Percentiles rank a stretch among this genome's conserved stretches.
phyloP scores from a whole-genome alignment of 2,888 invertebrate species.

The Linyphia triangularis region DNA sequence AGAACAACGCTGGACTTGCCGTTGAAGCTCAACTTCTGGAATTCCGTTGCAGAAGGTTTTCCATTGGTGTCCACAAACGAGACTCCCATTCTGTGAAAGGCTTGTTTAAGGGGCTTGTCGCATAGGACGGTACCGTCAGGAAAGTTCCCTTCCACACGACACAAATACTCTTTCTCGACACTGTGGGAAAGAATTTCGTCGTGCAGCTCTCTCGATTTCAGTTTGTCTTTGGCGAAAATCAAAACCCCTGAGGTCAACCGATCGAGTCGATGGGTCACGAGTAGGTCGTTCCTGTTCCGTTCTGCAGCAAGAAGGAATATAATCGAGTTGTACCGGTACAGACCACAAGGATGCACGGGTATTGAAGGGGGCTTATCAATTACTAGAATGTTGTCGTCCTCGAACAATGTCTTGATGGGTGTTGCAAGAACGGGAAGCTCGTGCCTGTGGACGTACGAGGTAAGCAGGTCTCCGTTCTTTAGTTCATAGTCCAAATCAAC shows the following conservation, averaged over 20 bases:
- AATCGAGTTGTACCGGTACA: constrained; percentile 98
- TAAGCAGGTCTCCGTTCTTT: constrained; percentile 94
- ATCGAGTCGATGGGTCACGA: constrained; percentile 95
- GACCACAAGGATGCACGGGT: constrained; percentile 98
- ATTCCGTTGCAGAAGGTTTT: constrained; percentile 94
- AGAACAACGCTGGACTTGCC: constrained; percentile 94
- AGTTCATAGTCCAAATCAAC: constrained; percentile 94
- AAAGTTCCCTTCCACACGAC: constrained; percentile 95
- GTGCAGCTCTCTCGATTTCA: constrained; percentile 96
- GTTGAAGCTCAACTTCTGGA: constrained; percentile 93
- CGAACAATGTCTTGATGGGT: constrained; percentile 97
- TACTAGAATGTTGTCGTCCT: constrained; percentile 99
- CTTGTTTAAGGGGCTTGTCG: constrained; percentile 93
- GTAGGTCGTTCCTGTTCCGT: constrained; percentile 93
- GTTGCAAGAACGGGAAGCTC: constrained; percentile 98
- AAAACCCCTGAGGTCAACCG: constrained; percentile 96
- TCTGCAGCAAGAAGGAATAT: constrained; percentile 97
- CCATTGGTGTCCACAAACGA: constrained; percentile 96
- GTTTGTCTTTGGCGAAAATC: constrained; percentile 94
- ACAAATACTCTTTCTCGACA: constrained; percentile 97
- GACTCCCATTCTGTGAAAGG: constrained; percentile 97
- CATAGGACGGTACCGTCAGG: constrained; percentile 89
- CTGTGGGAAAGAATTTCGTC: constrained; percentile 94
- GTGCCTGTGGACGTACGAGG: constrained; percentile 92
- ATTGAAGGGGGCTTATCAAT: constrained; percentile 99